Evolutionary conservation across 2,888 invertebrate genomes (phyloP).

Genomic region (Apodemia zela): DNA sequence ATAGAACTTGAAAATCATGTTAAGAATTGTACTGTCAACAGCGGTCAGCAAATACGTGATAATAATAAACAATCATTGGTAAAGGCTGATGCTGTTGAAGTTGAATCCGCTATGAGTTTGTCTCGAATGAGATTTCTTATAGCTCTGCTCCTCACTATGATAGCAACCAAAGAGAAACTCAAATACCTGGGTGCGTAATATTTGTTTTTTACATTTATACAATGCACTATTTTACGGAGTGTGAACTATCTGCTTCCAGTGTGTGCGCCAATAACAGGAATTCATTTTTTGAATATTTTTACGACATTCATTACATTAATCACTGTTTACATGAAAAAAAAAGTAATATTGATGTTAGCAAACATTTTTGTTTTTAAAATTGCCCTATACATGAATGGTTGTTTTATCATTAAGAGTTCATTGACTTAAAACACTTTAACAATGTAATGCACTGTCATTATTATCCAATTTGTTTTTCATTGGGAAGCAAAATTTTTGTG

Average conservation of each 20-base stretch:
- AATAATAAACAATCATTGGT: conserved; percentile 47
- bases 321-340: conserved; percentile 27
- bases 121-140: conserved; percentile 89
- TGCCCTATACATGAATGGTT: conserved; percentile 62
- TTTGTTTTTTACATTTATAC: conserved; percentile 42
- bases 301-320: conserved; percentile 32
- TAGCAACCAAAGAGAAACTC: conserved; percentile 89
- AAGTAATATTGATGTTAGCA: conserved; percentile 21
- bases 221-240: conserved; percentile 53
- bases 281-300: conserved; percentile 29
- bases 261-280: conserved; percentile 62
- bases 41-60: conserved; percentile 45
- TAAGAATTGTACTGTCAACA: conserved; percentile 66
- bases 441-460: conserved; percentile 51
- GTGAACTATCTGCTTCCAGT: conserved; percentile 68
- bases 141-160: conserved; percentile 90
- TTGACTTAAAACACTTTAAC: conserved; percentile 37
- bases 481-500: conserved; percentile 45
- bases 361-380: conserved; percentile 26
- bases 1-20: conserved; percentile 85
- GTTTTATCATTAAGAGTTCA: conserved; percentile 42
- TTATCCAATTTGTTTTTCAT: conserved; percentile 42
- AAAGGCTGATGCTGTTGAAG: conserved; percentile 57
- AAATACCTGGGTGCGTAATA: conserved; percentile 87
- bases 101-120: conserved; percentile 81